Evolutionary conservation across 2,113 vertebrate genomes (phyloP).

Genomic region (Neogale vison): DNA sequence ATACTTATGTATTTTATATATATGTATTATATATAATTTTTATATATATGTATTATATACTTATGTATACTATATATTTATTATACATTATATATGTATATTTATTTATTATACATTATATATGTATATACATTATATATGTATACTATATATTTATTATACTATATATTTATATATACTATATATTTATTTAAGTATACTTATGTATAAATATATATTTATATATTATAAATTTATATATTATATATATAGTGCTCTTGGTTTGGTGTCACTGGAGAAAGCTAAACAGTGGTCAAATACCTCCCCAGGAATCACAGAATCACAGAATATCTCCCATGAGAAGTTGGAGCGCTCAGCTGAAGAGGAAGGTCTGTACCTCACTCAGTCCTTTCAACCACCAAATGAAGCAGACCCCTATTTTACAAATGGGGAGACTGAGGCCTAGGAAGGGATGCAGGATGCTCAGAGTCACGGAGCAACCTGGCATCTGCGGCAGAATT

Average conservation of each 20-base stretch:
- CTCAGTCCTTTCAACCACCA: neutral
- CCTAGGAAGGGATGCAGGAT: neutral
- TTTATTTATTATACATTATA: too few species aligned
- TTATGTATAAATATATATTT: too few species aligned
- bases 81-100: too few species aligned
- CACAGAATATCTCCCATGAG: neutral
- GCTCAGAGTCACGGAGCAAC: neutral
- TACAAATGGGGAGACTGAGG: neutral
- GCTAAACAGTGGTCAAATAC: neutral
- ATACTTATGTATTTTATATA: too few species aligned
- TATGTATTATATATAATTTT: too few species aligned
- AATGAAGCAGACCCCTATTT: neutral
- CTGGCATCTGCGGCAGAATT: neutral
- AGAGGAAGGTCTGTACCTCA: neutral
- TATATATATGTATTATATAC: too few species aligned
- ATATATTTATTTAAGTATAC: too few species aligned
- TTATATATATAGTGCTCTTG: neutral
- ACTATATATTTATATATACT: too few species aligned
- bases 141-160: too few species aligned
- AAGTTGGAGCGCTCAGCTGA: neutral
- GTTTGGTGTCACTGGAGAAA: neutral
- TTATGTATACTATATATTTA: too few species aligned
- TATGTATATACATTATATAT: too few species aligned
- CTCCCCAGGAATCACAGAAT: neutral
- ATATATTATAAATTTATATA: too few species aligned